These are phyloP conservation scores for Stenodema calcarata DNA, from an alignment of 2,888 invertebrate species.

Conservation along the genomic window DNA sequence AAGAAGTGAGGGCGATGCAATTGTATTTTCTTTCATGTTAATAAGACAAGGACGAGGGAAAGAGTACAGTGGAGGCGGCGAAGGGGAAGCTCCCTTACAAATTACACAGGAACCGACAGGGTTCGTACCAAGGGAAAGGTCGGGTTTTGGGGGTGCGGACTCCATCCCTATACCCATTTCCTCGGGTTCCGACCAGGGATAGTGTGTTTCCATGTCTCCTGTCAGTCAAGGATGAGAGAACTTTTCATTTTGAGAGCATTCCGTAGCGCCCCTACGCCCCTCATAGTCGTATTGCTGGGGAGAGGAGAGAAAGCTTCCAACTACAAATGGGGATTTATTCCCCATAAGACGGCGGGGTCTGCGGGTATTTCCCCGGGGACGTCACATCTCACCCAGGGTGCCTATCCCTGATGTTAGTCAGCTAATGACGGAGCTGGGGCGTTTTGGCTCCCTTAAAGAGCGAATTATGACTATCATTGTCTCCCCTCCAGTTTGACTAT, in stretches of 20 bases:
- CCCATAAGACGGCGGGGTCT: slow-evolving; percentile 10
- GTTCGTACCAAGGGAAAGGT: neutral
- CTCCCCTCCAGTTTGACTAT: neutral
- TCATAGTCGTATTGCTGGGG: neutral
- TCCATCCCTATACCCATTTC: slow-evolving; percentile 23
- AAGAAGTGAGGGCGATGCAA: slow-evolving; percentile 4
- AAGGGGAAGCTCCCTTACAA: slow-evolving; percentile 26
- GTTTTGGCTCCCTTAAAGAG: slow-evolving; percentile 14
- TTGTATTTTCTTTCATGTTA: slow-evolving; percentile 21
- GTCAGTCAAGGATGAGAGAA: slow-evolving; percentile 50
- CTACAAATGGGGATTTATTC: slow-evolving; percentile 50
- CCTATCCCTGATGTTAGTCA: slow-evolving; percentile 26
- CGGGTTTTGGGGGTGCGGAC: slow-evolving; percentile 12
- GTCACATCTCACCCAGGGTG: neutral
- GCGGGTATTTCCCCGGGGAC: neutral
- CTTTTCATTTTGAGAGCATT: slow-evolving; percentile 47
- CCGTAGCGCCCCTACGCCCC: neutral
- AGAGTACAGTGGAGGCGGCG: neutral
- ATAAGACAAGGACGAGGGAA: slow-evolving; percentile 2
- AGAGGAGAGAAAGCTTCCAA: neutral
- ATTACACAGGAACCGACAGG: slow-evolving; percentile 42
- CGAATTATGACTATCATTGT: slow-evolving; percentile 37
- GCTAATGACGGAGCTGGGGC: slow-evolving; percentile 36
- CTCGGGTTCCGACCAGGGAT: slow-evolving; percentile 31
- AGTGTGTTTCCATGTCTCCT: slow-evolving; percentile 51